phyloP scores from a whole-genome alignment of 1,140 invertebrate genomes.

The Brachionus paranguensis region DNA sequence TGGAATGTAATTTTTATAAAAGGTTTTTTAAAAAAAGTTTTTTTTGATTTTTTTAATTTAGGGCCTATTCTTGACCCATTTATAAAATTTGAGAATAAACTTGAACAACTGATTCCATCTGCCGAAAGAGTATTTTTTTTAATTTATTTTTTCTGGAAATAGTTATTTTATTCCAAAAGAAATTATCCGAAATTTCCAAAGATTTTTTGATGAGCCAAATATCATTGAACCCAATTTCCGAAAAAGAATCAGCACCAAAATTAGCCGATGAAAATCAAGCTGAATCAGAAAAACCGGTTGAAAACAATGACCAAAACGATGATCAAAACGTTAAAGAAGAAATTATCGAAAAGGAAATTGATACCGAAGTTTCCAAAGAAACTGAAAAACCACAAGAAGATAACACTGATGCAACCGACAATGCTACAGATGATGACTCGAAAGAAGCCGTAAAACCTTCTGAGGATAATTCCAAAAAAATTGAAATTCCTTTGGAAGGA shows the following conservation, averaged over 20 bases:
- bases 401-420: neutral
- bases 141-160: neutral
- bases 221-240: neutral
- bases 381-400: constrained; percentile 40
- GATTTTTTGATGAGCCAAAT: neutral
- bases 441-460: neutral
- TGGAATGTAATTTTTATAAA: neutral
- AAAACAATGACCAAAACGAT: neutral
- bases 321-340: neutral
- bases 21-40: neutral
- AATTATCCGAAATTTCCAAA: neutral
- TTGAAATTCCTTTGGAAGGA: constrained; percentile 11
- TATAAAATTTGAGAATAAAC: constrained; percentile 36
- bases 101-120: constrained; percentile 22
- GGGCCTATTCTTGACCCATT: constrained; percentile 37
- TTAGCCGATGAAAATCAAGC: constrained; percentile 42
- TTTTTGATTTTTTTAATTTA: neutral
- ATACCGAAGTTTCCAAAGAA: constrained; percentile 41
- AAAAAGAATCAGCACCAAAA: constrained; percentile 3
- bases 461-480: neutral
- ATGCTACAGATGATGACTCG: too few species aligned
- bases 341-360: constrained; percentile 37
- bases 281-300: neutral
- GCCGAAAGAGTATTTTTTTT: constrained; percentile 27
- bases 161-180: constrained; percentile 32